A percentile compares a stretch with the other conserved stretches of the same genome.
Evolutionary conservation across 2,113 vertebrate genomes (phyloP).

Genomic region (Melanostigma gelatinosum): DNA sequence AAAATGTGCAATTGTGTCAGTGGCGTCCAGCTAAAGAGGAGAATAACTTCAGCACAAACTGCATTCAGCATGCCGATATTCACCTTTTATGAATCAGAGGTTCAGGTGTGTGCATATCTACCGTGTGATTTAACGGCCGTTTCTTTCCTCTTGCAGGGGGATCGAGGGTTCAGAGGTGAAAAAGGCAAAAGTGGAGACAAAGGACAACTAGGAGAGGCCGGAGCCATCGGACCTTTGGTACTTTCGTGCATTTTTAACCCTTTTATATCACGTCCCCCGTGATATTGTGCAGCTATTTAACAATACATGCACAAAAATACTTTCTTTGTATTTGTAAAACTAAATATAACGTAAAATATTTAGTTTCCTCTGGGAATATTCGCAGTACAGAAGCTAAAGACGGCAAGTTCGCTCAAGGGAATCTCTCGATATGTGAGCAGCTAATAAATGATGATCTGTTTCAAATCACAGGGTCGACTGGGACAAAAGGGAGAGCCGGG

Average conservation of each 20-base stretch:
- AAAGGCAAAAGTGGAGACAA: conserved; percentile 85
- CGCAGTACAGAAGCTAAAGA: no score
- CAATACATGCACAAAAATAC: background rate
- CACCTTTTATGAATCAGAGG: background rate
- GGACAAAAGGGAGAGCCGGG: conserved; percentile 88
- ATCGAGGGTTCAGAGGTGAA: conserved; percentile 85
- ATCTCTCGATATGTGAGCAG: background rate
- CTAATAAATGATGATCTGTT: conserved; percentile 1
- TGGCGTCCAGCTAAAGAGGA: background rate
- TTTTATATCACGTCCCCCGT: background rate
- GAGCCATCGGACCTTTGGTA: conserved; percentile 83
- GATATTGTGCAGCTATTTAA: background rate
- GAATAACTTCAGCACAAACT: background rate
- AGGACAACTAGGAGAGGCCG: conserved; percentile 85
- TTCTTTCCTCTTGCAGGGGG: conserved; percentile 79
- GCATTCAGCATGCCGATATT: background rate
- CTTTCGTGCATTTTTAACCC: background rate
- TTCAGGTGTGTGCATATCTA: background rate
- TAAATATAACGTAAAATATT: no score
- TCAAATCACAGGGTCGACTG: conserved; percentile 79
- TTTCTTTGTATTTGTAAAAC: background rate
- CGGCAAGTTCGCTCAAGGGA: no score
- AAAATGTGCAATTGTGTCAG: background rate
- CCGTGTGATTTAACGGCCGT: background rate
- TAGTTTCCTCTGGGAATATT: no score